A percentile compares a stretch with the other conserved stretches of the same genome.
phyloP scores from a whole-genome alignment of 2,113 vertebrate genomes.

The Rissa tridactyla region DNA sequence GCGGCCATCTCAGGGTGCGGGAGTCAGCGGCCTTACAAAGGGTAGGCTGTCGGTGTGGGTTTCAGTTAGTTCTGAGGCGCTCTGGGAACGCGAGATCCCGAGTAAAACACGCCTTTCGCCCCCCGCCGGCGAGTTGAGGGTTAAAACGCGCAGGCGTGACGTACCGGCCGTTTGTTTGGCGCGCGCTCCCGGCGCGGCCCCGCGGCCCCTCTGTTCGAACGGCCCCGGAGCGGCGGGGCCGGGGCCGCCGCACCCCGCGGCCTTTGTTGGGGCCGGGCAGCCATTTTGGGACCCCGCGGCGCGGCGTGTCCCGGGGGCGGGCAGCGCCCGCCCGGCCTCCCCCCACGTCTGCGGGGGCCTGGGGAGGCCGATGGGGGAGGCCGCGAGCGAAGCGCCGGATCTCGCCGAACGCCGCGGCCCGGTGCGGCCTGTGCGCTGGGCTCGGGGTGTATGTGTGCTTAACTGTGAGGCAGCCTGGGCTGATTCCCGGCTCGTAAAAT shows the following conservation, averaged over 20 bases:
- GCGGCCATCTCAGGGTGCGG: not conserved
- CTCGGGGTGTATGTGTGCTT: not conserved
- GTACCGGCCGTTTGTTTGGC: too few relatives aligned
- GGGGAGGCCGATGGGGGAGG: not conserved
- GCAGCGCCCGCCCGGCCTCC: not conserved
- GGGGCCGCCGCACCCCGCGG: slow-evolving; percentile 74
- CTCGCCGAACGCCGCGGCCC: not conserved
- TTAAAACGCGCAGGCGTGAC: not conserved
- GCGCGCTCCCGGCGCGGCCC: too few relatives aligned
- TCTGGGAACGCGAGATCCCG: fast-evolving
- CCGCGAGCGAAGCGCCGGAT: not conserved
- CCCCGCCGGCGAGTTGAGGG: not conserved
- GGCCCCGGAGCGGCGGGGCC: not conserved
- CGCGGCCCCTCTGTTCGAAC: not conserved
- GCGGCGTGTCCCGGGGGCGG: not conserved
- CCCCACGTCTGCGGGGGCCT: not conserved
- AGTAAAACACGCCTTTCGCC: fast-evolving
- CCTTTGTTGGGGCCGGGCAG: slow-evolving; percentile 86
- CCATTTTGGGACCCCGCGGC: slow-evolving; percentile 83
- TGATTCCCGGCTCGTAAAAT: not conserved
- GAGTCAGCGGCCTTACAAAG: not conserved
- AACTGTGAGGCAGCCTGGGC: not conserved
- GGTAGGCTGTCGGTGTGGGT: not conserved
- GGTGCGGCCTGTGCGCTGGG: not conserved
- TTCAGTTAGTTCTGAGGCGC: fast-evolving